These are phyloP conservation scores for Anoplopoma fimbria DNA, from an alignment of 2,113 vertebrate genomes.

Conservation along the genomic window DNA sequence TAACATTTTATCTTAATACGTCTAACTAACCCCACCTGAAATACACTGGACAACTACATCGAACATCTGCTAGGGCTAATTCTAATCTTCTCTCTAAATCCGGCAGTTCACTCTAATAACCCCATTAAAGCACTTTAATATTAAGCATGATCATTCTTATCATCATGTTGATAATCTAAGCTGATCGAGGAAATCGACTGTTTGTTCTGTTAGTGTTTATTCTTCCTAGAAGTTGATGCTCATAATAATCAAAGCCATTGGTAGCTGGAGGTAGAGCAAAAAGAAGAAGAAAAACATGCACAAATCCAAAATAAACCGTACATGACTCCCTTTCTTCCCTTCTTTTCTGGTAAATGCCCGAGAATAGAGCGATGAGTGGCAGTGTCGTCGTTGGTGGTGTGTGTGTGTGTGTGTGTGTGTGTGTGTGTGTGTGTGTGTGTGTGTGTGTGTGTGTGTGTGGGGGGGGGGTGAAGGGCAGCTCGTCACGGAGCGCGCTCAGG, in stretches of 20 bases:
- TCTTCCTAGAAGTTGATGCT: not conserved
- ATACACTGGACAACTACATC: not conserved
- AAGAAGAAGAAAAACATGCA: slow-evolving; percentile 23
- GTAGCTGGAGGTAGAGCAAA: slow-evolving; percentile 52
- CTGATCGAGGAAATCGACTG: not conserved
- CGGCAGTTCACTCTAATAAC: slow-evolving; percentile 1
- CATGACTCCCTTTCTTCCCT: slow-evolving; percentile 21
- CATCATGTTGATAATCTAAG: not conserved
- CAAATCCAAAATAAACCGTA: not conserved
- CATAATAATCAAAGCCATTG: not conserved
- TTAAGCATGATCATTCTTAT: not conserved
- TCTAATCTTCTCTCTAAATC: not conserved
- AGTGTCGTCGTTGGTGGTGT: not conserved
- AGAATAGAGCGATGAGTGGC: slow-evolving; percentile 1
- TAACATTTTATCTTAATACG: not conserved
- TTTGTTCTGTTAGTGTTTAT: slow-evolving; percentile 18
- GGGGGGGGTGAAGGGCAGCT: not conserved
- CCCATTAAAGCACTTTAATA: not conserved
- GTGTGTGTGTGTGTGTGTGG: not conserved
- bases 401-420: too few species aligned
- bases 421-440: too few species aligned
- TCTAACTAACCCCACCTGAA: not conserved
- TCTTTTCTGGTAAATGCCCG: slow-evolving; percentile 9
- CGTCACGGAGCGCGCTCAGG: slow-evolving; percentile 68
- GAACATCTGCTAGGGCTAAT: not conserved